Evolutionary conservation across 2,113 vertebrate species (phyloP).

Genomic region (Chamaetylas fuelleborni): DNA sequence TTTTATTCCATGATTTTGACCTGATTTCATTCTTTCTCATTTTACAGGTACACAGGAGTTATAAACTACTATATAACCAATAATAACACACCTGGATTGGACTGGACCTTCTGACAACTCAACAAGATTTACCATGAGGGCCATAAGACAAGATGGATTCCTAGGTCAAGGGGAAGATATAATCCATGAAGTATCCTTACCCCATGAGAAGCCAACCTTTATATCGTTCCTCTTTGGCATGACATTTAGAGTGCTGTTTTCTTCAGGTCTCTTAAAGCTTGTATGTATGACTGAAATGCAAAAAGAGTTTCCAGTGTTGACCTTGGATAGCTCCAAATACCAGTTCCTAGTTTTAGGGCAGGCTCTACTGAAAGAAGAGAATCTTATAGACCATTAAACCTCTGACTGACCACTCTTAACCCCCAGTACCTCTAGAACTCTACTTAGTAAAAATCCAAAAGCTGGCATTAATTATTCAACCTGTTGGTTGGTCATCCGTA

Average conservation of each 20-base stretch:
- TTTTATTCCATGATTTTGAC: background rate
- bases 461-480: background rate
- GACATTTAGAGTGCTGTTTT: background rate
- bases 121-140: background rate
- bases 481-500: background rate
- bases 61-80: background rate
- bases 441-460: background rate
- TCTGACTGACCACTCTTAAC: background rate
- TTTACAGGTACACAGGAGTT: background rate
- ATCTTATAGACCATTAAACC: background rate
- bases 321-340: background rate
- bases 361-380: background rate
- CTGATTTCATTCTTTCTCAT: background rate
- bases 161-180: background rate
- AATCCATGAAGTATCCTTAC: background rate
- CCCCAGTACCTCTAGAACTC: background rate
- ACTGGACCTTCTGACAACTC: background rate
- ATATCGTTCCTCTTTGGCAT: fast-evolving
- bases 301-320: background rate
- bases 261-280: background rate
- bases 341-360: background rate
- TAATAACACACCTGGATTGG: background rate
- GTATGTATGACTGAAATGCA: background rate
- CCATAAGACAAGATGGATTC: background rate
- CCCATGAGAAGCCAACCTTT: background rate